Evolutionary conservation across 2,888 invertebrate species (phyloP), one percentile per base, ranked within the genome.

Genomic region (Cremastobaeus sp.): DNA sequence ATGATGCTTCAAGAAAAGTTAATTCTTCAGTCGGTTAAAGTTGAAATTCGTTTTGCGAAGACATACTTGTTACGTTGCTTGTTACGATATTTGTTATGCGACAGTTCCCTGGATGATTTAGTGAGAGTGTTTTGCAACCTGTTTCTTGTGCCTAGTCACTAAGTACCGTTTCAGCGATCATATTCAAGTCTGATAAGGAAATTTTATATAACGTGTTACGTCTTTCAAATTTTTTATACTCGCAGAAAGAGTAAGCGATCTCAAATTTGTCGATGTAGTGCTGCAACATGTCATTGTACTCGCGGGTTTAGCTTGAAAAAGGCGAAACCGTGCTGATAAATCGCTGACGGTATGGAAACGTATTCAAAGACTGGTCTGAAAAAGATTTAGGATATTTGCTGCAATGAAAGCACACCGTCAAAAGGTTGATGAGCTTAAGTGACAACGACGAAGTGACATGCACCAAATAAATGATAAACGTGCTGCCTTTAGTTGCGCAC

Each of bases 141-240:
- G 48, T 15, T 39, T n/a, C 8, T 28, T 25, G 35, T 48, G 6
- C 37, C 14, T 17, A 17, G 25, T 8, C 25, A 25, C n/a, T n/a
- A n/a, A n/a, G n/a, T n/a, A n/a, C n/a, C n/a, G n/a, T n/a, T n/a
- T 25, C 25, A 25, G 8, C 25, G 25, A 25, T 25, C 25, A 25
- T 5, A 8, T 25, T 8, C 25, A 25, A 5, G 3, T 25, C 4
- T 3, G 8, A 25, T 4, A 14, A 12, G 34, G 28, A 54, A 41
- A 54, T 45, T 65, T 59, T 68, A 55, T 66, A 37, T 45, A 43
- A 39, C 68, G 43, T 37, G 68, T 68, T 68, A 45, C 34, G 17
- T 30, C 12, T 34, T 50, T 21, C 3, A 45, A n/a, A 60, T 60
- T 52, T 59, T 68, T 20, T 41, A 43, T 62, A 20, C 12, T 25